phyloP scores from a whole-genome alignment of 1,140 invertebrate species.

The Nebria ingens region DNA sequence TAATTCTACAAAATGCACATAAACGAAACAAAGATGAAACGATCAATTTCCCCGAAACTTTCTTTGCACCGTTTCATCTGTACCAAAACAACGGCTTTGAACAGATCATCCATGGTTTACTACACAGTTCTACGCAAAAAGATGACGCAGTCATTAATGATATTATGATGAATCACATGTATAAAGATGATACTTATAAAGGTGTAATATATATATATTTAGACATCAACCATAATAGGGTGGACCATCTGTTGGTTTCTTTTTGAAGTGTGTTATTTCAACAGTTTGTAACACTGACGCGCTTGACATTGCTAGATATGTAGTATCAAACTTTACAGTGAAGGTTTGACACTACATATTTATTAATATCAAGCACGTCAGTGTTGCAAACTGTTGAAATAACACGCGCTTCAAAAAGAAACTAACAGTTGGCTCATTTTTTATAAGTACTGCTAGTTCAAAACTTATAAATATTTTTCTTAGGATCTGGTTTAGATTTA shows the following conservation, averaged over 20 bases:
- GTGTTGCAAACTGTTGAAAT: no score
- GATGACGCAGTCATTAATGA: neutral
- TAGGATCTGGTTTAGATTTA: conserved; percentile 33
- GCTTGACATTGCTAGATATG: no score
- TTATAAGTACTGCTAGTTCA: neutral
- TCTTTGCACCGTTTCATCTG: conserved; percentile 4
- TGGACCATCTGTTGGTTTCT: no score
- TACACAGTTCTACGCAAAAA: neutral
- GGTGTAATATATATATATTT: neutral
- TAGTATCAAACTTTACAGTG: no score
- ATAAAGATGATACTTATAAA: conserved; percentile 1
- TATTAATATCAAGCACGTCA: no score
- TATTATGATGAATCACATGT: neutral
- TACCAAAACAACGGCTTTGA: neutral
- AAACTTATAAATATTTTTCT: neutral
- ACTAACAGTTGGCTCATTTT: no score
- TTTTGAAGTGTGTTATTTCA: no score
- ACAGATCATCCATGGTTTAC: neutral
- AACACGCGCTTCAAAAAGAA: no score
- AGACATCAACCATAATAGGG: no score
- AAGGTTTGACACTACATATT: no score
- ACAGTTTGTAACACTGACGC: no score
- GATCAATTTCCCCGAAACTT: neutral
- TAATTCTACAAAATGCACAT: neutral
- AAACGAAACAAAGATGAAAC: neutral